Conservation (phyloP, 2,113 vertebrate genomes). For the Ceratotherium simum region DNA sequence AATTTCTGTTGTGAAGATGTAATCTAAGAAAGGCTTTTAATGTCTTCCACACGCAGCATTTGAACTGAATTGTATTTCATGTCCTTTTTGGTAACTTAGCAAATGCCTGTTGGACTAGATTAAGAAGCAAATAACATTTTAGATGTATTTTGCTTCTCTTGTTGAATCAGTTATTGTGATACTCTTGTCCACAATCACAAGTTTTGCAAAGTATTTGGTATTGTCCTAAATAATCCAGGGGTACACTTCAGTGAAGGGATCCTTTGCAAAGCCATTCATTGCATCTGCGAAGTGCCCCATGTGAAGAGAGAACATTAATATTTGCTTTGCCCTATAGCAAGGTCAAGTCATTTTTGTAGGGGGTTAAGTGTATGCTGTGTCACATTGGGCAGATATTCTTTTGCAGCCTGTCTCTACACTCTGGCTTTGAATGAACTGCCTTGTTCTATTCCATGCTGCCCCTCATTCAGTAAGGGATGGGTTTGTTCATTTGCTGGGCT, state of each 20-base stretch:
- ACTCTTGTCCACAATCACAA: not conserved
- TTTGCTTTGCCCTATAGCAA: slow-evolving; percentile 50
- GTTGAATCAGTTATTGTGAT: not conserved
- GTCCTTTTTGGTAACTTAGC: not conserved
- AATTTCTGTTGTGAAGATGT: slow-evolving; percentile 54
- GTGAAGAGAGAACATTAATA: slow-evolving; percentile 21
- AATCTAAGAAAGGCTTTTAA: slow-evolving; percentile 54
- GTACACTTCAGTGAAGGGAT: not conserved
- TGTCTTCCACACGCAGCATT: slow-evolving; percentile 34
- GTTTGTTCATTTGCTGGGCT: slow-evolving; percentile 39
- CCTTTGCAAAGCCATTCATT: slow-evolving; percentile 9
- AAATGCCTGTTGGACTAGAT: not conserved
- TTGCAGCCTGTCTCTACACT: not conserved
- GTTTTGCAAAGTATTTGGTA: slow-evolving; percentile 48
- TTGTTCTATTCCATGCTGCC: not conserved
- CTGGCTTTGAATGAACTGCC: slow-evolving; percentile 36
- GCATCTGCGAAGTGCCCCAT: not conserved
- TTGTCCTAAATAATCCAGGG: slow-evolving; percentile 20
- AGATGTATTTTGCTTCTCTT: slow-evolving; percentile 19
- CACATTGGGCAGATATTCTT: slow-evolving; percentile 24
- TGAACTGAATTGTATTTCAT: slow-evolving; percentile 34
- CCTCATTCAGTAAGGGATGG: not conserved
- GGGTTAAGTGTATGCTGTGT: slow-evolving; percentile 30
- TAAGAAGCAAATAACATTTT: slow-evolving; percentile 38
- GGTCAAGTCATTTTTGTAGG: slow-evolving; percentile 62